A percentile compares a stretch with the other conserved stretches of the same genome.
Evolutionary conservation across 2,888 invertebrate genomes (phyloP).

Genomic region (Mythimna albipuncta): DNA sequence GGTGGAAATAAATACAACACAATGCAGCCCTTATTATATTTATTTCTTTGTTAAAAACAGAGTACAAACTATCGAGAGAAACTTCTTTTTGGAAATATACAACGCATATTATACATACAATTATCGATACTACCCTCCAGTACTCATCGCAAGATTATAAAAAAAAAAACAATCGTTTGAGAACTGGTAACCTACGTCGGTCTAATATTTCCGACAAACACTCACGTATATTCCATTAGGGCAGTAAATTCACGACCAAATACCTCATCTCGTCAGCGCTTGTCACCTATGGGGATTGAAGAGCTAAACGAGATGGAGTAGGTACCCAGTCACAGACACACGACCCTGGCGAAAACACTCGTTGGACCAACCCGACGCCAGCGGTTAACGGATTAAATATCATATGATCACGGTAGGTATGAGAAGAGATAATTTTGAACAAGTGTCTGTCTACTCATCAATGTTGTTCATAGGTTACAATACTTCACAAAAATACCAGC

Average conservation of each 20-base stretch:
- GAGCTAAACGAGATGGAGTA: too few relatives aligned
- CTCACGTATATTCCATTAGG: too few relatives aligned
- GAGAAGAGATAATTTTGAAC: neutral
- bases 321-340: too few relatives aligned
- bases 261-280: too few relatives aligned
- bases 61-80: constrained; percentile 70
- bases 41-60: constrained; percentile 71
- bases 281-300: too few relatives aligned
- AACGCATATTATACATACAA: constrained; percentile 61
- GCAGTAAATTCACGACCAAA: too few relatives aligned
- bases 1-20: constrained; percentile 39
- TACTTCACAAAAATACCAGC: neutral
- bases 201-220: too few relatives aligned
- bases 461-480: too few relatives aligned
- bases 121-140: constrained; percentile 26
- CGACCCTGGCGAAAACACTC: too few relatives aligned
- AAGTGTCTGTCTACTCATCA: neutral
- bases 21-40: constrained; percentile 67
- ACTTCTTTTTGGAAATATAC: constrained; percentile 64
- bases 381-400: neutral
- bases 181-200: too few relatives aligned
- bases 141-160: constrained; percentile 39
- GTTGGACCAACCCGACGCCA: too few relatives aligned
- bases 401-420: neutral
- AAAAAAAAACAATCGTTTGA: neutral